phyloP scores from a whole-genome alignment of 2,797 vertebrate species.

The Periophthalmus magnuspinnatus region DNA sequence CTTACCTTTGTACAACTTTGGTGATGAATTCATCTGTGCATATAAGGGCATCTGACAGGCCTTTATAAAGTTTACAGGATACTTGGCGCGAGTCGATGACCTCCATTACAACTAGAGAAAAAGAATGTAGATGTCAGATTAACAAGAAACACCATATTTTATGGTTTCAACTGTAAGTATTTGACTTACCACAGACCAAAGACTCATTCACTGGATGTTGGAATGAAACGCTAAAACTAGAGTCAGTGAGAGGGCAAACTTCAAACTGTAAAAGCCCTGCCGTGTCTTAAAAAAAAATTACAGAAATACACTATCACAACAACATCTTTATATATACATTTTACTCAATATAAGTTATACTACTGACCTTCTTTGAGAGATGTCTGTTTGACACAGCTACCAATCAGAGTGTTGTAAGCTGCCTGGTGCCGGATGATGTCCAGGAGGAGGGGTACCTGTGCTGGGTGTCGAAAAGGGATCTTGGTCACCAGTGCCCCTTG shows the following conservation, averaged over 20 bases:
- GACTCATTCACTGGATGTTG: slow-evolving; percentile 99
- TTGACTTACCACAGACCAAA: slow-evolving; percentile 91
- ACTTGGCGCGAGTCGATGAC: slow-evolving; percentile 95
- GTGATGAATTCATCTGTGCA: slow-evolving; percentile 99
- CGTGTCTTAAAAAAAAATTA: slow-evolving; percentile 82
- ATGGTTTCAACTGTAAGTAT: not conserved
- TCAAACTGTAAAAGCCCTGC: slow-evolving; percentile 96
- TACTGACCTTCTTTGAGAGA: slow-evolving; percentile 89
- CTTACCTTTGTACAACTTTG: slow-evolving; percentile 96
- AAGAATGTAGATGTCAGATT: not conserved
- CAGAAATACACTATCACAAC: not conserved
- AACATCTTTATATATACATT: not conserved
- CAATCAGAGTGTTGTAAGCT: slow-evolving; percentile 92
- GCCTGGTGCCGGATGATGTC: slow-evolving; percentile 93
- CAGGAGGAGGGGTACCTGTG: slow-evolving; percentile 90
- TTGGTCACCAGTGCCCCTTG: slow-evolving; percentile 91
- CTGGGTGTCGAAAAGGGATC: slow-evolving; percentile 95
- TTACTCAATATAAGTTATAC: not conserved
- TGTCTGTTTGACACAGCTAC: slow-evolving; percentile 94
- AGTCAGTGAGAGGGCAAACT: slow-evolving; percentile 95
- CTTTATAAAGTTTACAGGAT: slow-evolving; percentile 96
- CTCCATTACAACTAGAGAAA: slow-evolving; percentile 92
- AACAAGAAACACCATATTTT: not conserved
- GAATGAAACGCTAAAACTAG: slow-evolving; percentile 95
- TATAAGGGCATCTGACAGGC: slow-evolving; percentile 94